Base-by-base conservation (phyloP, 2,888 invertebrate species). In the Epirrhoe tristata region DNA sequence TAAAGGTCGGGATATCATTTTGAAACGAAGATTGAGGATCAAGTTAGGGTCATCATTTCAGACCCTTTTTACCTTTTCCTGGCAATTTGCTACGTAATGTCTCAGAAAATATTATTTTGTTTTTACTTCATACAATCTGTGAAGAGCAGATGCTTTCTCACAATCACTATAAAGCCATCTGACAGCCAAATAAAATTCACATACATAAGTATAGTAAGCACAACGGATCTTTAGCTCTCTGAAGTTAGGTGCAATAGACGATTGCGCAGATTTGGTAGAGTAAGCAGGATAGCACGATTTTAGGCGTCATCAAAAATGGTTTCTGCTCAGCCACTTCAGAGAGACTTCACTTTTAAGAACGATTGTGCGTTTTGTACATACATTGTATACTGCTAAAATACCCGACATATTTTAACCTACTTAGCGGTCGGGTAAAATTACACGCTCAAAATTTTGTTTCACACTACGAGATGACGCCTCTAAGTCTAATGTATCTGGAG, bases 21-120 rank as follows among this genome's bases (percentile, higher is more conserved):
- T 71, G 70, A 72, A 70, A 70, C 70, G 70, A 74, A 74, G 71
- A 73, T 71, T 69, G 67, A 72, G 64, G 70, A 69, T 66, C 70
- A 61, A 58, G 69, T 70, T 67, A 72, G 63, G 74, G 67, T 67
- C 71, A 64, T 71, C 66, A 70, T 72, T 71, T 67, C 70, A 64
- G 74, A 72, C 72, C 74, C 74, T 67, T 74, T 72, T 72, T 66
- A 74, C 69, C 72, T 71, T 74, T 74, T 74, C 71, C 66, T 66
- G 68, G 67, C 72, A 70, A 69, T 74, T 71, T 71, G 66, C 66
- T 67, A 63, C 63, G 62, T 70, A 58, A 71, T 73, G 58, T 70
- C 66, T 71, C 67, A 55, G 62, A 73, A 67, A 67, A 64, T 61
- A 64, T 64, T 57, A 67, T 67, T 67, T 67, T 67, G 64, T 60